Conservation (phyloP, 2,797 vertebrate genomes). For the Pseudomugil gertrudae region DNA sequence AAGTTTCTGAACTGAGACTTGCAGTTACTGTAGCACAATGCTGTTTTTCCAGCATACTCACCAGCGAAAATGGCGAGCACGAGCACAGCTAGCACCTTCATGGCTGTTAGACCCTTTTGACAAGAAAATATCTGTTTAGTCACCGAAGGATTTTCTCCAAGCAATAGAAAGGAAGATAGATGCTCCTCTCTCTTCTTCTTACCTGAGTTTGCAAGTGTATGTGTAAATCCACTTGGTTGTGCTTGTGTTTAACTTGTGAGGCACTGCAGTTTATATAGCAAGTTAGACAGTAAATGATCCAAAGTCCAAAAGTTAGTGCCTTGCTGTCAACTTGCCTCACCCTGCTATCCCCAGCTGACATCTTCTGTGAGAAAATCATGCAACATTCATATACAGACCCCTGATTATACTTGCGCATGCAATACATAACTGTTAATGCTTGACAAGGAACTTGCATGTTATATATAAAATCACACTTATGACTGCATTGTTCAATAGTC, state of each 20-base stretch:
- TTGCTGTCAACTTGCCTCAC: slow-evolving; percentile 70
- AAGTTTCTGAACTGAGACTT: fast-evolving
- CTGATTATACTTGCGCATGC: background rate
- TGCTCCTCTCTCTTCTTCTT: slow-evolving; percentile 27
- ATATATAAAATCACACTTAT: background rate
- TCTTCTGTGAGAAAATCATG: slow-evolving; percentile 23
- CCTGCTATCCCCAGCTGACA: slow-evolving; percentile 27
- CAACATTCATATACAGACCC: background rate
- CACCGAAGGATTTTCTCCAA: background rate
- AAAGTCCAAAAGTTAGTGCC: slow-evolving; percentile 75
- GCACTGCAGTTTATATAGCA: slow-evolving; percentile 62
- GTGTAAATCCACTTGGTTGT: slow-evolving; percentile 47
- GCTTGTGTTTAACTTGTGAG: slow-evolving; percentile 44
- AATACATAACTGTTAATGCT: background rate
- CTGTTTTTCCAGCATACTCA: slow-evolving; percentile 43
- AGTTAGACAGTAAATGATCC: slow-evolving; percentile 49
- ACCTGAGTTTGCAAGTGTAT: slow-evolving; percentile 60
- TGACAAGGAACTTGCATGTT: background rate
- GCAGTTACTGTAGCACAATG: background rate
- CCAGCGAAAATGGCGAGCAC: slow-evolving; percentile 74
- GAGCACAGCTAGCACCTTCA: slow-evolving; percentile 79
- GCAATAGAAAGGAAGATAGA: background rate
- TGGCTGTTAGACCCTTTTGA: slow-evolving; percentile 54
- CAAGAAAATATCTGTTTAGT: slow-evolving; percentile 18
- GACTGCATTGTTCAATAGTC: background rate